Evolutionary conservation across 1,140 invertebrate species (phyloP).

Genomic region (Patella vulgata): DNA sequence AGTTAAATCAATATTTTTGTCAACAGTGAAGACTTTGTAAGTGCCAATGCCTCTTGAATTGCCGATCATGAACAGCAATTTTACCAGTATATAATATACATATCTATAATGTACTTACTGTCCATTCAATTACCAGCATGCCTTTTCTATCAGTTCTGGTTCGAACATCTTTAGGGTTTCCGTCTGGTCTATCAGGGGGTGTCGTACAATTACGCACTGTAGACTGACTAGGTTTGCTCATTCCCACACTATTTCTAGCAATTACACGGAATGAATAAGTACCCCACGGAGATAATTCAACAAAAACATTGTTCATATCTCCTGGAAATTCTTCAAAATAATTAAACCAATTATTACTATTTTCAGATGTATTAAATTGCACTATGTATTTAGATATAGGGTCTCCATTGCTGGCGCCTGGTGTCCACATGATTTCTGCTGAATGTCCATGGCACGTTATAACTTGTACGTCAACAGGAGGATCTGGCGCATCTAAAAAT

Average conservation of each 20-base stretch:
- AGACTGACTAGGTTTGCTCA: conserved; percentile 84
- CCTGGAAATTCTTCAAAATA: conserved; percentile 48
- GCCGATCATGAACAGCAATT: too few species aligned
- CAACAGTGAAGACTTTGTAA: too few species aligned
- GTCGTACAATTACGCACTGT: conserved; percentile 84
- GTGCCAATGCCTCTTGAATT: too few species aligned
- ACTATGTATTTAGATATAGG: conserved; percentile 90
- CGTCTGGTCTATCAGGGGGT: conserved; percentile 87
- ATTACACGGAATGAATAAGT: conserved; percentile 82
- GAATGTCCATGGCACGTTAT: conserved; percentile 73
- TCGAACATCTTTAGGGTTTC: conserved; percentile 95
- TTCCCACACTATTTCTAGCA: conserved; percentile 92
- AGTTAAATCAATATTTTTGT: too few species aligned
- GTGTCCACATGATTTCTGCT: conserved; percentile 78
- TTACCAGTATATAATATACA: too few species aligned
- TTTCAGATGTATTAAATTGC: conserved; percentile 94
- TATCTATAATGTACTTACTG: conserved; percentile 76
- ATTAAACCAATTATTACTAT: conserved; percentile 86
- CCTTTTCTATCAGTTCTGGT: conserved; percentile 88
- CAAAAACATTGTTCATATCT: conserved; percentile 24
- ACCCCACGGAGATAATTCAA: conserved; percentile 54
- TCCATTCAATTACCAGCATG: conserved; percentile 96
- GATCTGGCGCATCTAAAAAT: conserved; percentile 86
- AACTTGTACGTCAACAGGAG: conserved; percentile 75
- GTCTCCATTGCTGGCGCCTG: conserved; percentile 83